Evolutionary conservation across 2,113 vertebrate genomes (phyloP), one percentile per base, ranked within the genome.

Genomic region (Benitochromis conjunctus): DNA sequence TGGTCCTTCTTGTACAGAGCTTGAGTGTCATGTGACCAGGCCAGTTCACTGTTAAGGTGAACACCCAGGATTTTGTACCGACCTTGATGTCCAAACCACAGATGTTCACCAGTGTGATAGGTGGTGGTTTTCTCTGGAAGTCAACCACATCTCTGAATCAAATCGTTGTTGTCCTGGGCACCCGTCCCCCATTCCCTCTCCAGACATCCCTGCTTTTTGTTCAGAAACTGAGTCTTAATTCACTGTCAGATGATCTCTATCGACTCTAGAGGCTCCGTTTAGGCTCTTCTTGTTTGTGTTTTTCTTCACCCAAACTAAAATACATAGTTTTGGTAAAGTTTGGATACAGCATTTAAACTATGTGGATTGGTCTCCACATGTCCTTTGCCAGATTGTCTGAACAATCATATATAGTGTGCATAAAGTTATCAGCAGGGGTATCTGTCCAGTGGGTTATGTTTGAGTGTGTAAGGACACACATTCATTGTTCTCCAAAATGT

Each of bases 31-130:
- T 1, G 60, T 64, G 60, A 64, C 60, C 2, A 36, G 31, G 36
- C 29, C 31, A 1, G 0, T 36, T 64, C 18, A 64, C 18, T n/a
- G 31, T 12, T n/a, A 36, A 62, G 18, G 18, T 64, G 60, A 64
- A 36, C 60, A 7, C 9, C 5, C 18, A 36, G 18, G 18, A 36
- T 11, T 62, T 0, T 18, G 10, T n/a, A 36, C 31, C 1, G 0
- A 36, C 31, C 31, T 36, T 36, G 5, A n/a, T 62, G 18, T 62
- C 1, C 58, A 62, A 62, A 62, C 58, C 58, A 62, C 18, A 31
- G 9, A 64, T 64, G 18, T 64, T 64, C 18, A 64, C 31, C 60
- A 36, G 60, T 64, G 18, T n/a, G 60, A 36, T 64, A 36, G 60
- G 60, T 64, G 31, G 36, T n/a, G 31, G 31, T 64, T 64, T 64